Percentiles rank a stretch among this genome's conserved stretches.
phyloP scores from a whole-genome alignment of 2,113 vertebrate species.

The Tyto alba region DNA sequence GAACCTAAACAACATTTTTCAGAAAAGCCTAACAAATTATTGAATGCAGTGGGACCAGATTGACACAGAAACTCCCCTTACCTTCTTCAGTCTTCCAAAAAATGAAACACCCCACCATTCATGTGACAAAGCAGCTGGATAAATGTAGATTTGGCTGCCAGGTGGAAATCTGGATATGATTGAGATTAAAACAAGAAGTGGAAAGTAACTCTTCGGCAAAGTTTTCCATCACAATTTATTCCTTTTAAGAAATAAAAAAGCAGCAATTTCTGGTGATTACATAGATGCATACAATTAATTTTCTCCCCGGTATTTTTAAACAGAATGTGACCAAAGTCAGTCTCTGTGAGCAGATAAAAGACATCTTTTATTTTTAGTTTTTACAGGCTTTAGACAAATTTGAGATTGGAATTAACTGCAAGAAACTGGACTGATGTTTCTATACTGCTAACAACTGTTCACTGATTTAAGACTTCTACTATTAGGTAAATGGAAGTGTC shows the following conservation, averaged over 20 bases:
- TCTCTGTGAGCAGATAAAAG: neutral
- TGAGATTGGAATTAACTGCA: neutral
- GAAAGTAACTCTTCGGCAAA: neutral
- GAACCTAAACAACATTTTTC: neutral
- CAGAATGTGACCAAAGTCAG: neutral
- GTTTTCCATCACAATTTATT: neutral
- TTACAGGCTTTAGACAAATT: neutral
- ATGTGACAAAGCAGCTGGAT: neutral
- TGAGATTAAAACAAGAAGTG: neutral
- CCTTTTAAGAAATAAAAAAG: neutral
- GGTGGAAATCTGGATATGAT: neutral
- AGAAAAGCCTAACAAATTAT: neutral
- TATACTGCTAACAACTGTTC: neutral
- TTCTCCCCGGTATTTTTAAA: neutral
- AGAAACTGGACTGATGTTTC: neutral
- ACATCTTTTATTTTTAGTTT: neutral
- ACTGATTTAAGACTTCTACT: neutral
- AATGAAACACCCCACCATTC: neutral
- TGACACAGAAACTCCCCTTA: neutral
- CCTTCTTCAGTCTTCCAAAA: neutral
- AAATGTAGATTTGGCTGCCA: neutral
- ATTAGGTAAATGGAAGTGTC: neutral
- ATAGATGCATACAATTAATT: neutral
- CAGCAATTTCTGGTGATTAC: neutral
- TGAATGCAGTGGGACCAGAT: neutral